These are phyloP conservation scores for Mirounga angustirostris DNA, from an alignment of 2,113 vertebrate genomes.

Conservation along the genomic window DNA sequence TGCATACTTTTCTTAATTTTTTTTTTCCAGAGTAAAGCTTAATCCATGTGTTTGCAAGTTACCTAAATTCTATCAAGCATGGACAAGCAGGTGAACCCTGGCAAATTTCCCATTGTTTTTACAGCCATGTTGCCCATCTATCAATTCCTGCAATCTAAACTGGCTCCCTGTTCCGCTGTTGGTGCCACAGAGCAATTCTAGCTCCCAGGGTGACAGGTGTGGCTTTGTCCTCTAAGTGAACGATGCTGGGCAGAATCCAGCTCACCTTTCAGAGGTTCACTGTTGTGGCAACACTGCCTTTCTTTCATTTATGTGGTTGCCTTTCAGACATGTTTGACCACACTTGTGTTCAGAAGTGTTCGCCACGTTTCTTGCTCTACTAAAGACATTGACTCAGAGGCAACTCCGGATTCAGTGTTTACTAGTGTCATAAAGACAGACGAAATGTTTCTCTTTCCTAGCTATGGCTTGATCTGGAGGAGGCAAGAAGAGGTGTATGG, in stretches of 20 bases:
- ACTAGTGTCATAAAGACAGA: neutral
- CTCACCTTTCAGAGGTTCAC: slow-evolving; percentile 66
- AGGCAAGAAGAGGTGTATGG: neutral
- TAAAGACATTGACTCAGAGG: slow-evolving; percentile 36
- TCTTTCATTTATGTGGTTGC: slow-evolving; percentile 67
- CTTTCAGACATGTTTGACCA: slow-evolving; percentile 64
- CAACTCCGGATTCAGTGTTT: slow-evolving; percentile 13
- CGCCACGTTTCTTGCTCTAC: neutral
- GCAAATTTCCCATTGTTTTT: slow-evolving; percentile 76
- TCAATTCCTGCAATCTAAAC: slow-evolving; percentile 71
- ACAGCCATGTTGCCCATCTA: slow-evolving; percentile 69
- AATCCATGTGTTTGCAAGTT: slow-evolving; percentile 64
- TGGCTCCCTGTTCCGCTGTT: slow-evolving; percentile 34
- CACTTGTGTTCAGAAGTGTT: slow-evolving; percentile 59
- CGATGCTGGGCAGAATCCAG: slow-evolving; percentile 55
- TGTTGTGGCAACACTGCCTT: slow-evolving; percentile 78
- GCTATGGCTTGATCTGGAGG: slow-evolving; percentile 47
- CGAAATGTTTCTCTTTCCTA: slow-evolving; percentile 2
- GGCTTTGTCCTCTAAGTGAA: slow-evolving; percentile 70
- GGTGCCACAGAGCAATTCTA: neutral
- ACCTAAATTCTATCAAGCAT: slow-evolving; percentile 67
- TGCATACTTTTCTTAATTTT: slow-evolving; percentile 31
- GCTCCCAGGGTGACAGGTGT: slow-evolving; percentile 72
- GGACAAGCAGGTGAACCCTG: slow-evolving; percentile 78
- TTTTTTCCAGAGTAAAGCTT: slow-evolving; percentile 68